A percentile compares a stretch with the other conserved stretches of the same genome.
These are phyloP conservation scores for Nannospalax galili DNA, from an alignment of 2,113 vertebrate genomes.

Conservation along the genomic window DNA sequence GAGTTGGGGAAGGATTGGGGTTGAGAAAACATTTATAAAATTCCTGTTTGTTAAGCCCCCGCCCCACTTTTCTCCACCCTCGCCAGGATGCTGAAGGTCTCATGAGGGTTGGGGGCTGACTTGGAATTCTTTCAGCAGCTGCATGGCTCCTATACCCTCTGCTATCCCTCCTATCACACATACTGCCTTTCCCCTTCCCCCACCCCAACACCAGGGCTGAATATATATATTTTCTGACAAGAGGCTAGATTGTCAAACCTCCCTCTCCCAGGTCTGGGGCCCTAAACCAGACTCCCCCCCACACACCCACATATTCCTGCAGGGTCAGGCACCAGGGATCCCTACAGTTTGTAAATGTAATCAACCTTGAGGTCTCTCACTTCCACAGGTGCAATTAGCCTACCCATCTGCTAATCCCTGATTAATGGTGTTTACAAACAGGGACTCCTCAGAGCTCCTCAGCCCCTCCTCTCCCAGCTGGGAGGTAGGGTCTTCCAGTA, in stretches of 20 bases:
- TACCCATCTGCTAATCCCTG: constrained; percentile 95
- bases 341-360: constrained; percentile 90
- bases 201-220: not conserved
- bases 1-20: not conserved
- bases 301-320: no score
- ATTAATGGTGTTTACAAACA: constrained; percentile 97
- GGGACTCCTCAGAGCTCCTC: not conserved
- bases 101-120: not conserved
- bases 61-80: not conserved
- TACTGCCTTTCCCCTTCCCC: not conserved
- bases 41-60: not conserved
- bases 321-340: constrained; percentile 72
- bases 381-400: constrained; percentile 95
- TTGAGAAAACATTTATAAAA: not conserved
- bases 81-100: not conserved
- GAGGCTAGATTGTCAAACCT: not conserved
- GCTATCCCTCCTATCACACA: not conserved
- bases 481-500: not conserved
- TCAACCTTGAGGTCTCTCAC: constrained; percentile 93
- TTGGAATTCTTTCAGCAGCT: not conserved
- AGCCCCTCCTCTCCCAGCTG: not conserved
- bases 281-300: constrained; percentile 28
- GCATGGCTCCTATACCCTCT: not conserved
- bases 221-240: not conserved
- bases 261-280: not conserved